Base-by-base conservation (phyloP, 2,888 invertebrate species). In the Cylindroiulus punctatus region DNA sequence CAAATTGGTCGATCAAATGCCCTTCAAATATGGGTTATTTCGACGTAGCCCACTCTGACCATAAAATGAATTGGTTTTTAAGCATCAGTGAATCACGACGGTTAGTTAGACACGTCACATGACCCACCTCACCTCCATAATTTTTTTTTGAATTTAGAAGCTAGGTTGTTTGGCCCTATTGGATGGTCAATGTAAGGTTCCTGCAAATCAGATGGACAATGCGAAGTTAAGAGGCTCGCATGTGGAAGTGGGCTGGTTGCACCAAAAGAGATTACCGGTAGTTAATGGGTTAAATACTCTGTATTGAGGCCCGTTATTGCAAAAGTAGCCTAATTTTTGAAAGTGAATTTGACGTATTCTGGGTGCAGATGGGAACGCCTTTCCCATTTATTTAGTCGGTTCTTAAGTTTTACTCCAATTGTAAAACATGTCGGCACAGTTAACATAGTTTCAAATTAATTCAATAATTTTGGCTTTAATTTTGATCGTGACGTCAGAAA, bases 251-350 rank as follows among this genome's bases (percentile, higher is more conserved):
- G 1, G 1, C 65, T 26, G 26, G 65, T 65, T 65, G 26, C 14
- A 44, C 44, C 8, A 65, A 26, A 65, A n/a, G 1, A 65, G 65
- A n/a, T 65, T 65, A n/a, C n/a, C n/a, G n/a, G n/a, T n/a, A 65
- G 26, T 26, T 65, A 65, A 65, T 65, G 65, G 65, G 65, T 65
- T 65, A 65, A 65, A 65, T 57, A 57, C 57, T 57, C 57, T n/a
- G 57, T 57, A 57, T 65, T 26, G 65, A 65, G 22, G 65, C 26
- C 65, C n/a, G n/a, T 65, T 65, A 65, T 65, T 65, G 65, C 65
- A 10, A 26, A 65, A 12, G 65, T 65, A 65, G 65, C 65, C 65
- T 65, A 65, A 65, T 26, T 65, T 65, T n/a, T 26, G 65, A 65
- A 65, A 65, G 65, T 65, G 65, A 65, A 65, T 65, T 65, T 65